Evolutionary conservation across 2,113 vertebrate genomes (phyloP).

Genomic region (Pungitius pungitius): DNA sequence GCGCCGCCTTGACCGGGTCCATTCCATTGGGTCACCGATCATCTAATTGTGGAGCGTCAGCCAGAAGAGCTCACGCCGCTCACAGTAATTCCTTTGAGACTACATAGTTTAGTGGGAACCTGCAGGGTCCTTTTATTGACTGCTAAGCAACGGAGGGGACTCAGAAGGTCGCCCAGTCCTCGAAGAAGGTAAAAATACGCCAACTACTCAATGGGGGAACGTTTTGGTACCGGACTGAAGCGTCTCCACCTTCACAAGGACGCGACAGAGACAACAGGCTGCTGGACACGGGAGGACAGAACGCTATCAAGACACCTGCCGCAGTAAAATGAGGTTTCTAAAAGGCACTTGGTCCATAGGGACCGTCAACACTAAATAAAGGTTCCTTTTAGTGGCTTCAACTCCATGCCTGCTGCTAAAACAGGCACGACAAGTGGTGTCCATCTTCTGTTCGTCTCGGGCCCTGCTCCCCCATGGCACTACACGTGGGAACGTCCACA

Average conservation of each 20-base stretch:
- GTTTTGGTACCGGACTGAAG: no score
- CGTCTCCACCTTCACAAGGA: no score
- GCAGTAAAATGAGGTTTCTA: not conserved
- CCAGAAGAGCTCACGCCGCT: not conserved
- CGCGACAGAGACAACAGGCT: no score
- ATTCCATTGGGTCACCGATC: conserved; percentile 17
- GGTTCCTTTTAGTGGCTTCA: not conserved
- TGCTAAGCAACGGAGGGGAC: not conserved
- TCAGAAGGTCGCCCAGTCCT: not conserved
- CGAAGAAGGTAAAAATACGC: not conserved
- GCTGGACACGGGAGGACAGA: not conserved
- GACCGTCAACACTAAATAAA: not conserved
- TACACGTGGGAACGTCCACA: not conserved
- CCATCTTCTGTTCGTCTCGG: not conserved
- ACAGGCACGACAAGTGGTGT: not conserved
- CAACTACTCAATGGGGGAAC: not conserved
- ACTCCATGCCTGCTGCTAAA: not conserved
- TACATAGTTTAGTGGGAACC: not conserved
- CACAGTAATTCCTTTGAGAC: conserved; percentile 11
- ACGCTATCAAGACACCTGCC: not conserved
- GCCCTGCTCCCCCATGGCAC: no score
- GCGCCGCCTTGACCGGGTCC: not conserved
- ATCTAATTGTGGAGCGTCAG: conserved; percentile 50
- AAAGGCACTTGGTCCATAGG: not conserved
- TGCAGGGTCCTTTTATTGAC: not conserved